A percentile compares a stretch with the other conserved stretches of the same genome.
Evolutionary conservation across 2,113 vertebrate species (phyloP).

Genomic region (Phocoena phocoena): DNA sequence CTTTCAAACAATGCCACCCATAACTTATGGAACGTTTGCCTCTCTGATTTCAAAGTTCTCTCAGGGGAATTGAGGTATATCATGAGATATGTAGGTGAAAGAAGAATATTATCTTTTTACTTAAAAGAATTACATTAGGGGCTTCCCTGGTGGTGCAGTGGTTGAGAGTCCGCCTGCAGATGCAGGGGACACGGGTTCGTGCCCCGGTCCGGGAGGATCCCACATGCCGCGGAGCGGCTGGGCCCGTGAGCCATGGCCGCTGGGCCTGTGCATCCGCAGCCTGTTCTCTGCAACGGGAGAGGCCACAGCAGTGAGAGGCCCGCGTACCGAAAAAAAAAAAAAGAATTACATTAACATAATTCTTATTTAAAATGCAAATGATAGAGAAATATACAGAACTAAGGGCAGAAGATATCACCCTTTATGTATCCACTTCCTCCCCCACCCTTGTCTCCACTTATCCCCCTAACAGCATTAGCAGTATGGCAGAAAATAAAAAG

Average conservation of each 20-base stretch:
- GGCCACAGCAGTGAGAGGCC: too few species aligned
- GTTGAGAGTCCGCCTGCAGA: too few species aligned
- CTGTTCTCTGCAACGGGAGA: too few species aligned
- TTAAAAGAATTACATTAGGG: not conserved
- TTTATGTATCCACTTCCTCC: not conserved
- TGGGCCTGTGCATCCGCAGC: too few species aligned
- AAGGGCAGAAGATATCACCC: not conserved
- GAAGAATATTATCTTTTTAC: not conserved
- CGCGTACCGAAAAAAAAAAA: too few species aligned
- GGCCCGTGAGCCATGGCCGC: too few species aligned
- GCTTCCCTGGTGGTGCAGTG: too few species aligned
- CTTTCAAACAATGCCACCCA: not conserved
- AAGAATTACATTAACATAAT: not conserved
- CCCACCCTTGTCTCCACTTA: too few species aligned
- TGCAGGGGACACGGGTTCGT: too few species aligned
- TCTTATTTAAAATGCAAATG: not conserved
- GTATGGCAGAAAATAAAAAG: not conserved
- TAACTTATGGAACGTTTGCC: slow-evolving; percentile 46
- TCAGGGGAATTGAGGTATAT: not conserved
- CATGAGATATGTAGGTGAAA: not conserved
- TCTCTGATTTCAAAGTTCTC: slow-evolving; percentile 63
- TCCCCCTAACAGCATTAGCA: not conserved
- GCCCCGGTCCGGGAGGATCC: too few species aligned
- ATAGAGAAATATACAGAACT: not conserved
- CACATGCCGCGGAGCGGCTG: too few species aligned